Percentiles rank a stretch among this genome's conserved stretches.
Conservation (phyloP, 2,888 invertebrate genomes). For the Ornithoptera priamus region DNA sequence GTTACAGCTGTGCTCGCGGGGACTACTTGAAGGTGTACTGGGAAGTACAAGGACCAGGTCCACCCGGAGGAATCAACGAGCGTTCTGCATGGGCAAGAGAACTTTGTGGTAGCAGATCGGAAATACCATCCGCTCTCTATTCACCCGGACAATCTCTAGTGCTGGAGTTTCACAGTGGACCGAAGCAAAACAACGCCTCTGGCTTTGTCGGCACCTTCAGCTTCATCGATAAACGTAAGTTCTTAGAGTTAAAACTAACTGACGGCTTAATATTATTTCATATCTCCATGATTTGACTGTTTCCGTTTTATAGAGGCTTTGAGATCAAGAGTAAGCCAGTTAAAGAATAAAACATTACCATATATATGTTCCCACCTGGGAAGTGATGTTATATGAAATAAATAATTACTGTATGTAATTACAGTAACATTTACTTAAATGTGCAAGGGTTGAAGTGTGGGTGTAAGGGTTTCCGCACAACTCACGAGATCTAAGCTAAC, state of each 20-base stretch:
- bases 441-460: no score
- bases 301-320: no score
- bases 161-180: constrained; percentile 85
- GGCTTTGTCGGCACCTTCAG: constrained; percentile 88
- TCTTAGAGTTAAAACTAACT: neutral
- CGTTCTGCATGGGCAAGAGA: constrained; percentile 87
- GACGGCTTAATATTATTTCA: neutral
- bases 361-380: no score
- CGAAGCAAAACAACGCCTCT: constrained; percentile 76
- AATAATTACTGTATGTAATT: no score
- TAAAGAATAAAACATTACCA: no score
- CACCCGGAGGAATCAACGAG: constrained; percentile 86
- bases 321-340: no score
- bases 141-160: constrained; percentile 87
- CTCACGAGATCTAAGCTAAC: no score
- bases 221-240: constrained; percentile 89
- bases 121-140: constrained; percentile 86
- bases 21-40: constrained; percentile 90
- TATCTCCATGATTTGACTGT: neutral
- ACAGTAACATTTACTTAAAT: no score
- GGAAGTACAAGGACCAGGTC: constrained; percentile 86
- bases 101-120: constrained; percentile 84
- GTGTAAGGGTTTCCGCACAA: no score
- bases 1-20: constrained; percentile 85
- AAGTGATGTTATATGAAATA: no score